Conservation (phyloP, 2,113 vertebrate species). For the Ammodramus savannarum region DNA sequence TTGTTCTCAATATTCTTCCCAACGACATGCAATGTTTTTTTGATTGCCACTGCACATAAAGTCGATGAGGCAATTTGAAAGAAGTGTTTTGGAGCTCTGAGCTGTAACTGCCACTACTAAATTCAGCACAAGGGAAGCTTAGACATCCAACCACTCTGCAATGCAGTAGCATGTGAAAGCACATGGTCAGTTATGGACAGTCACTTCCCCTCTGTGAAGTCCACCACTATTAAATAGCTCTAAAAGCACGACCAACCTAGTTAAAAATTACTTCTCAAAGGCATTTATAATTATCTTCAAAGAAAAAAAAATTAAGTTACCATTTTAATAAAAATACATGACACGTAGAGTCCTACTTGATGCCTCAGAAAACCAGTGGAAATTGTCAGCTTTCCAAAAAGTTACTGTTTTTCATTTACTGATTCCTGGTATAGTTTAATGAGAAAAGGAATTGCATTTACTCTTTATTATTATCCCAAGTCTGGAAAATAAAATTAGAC, state of each 20-base stretch:
- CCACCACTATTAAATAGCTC: background rate
- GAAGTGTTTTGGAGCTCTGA: background rate
- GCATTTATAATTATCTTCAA: background rate
- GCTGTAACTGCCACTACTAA: background rate
- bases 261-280: background rate
- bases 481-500: background rate
- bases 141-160: background rate
- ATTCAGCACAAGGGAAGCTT: background rate
- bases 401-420: background rate
- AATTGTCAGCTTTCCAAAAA: background rate
- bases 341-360: background rate
- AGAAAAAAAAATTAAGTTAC: background rate
- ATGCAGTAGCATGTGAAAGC: background rate
- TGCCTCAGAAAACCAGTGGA: background rate
- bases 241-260: background rate
- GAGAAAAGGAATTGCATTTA: background rate
- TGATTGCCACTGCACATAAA: background rate
- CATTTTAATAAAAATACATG: background rate
- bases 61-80: background rate
- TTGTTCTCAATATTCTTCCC: background rate
- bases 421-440: background rate
- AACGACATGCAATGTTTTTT: rapidly evolving
- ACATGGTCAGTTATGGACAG: background rate
- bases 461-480: background rate
- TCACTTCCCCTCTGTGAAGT: background rate